A percentile compares a stretch with the other conserved stretches of the same genome.
phyloP scores from a whole-genome alignment of 2,113 vertebrate species.

The Thermophis baileyi region DNA sequence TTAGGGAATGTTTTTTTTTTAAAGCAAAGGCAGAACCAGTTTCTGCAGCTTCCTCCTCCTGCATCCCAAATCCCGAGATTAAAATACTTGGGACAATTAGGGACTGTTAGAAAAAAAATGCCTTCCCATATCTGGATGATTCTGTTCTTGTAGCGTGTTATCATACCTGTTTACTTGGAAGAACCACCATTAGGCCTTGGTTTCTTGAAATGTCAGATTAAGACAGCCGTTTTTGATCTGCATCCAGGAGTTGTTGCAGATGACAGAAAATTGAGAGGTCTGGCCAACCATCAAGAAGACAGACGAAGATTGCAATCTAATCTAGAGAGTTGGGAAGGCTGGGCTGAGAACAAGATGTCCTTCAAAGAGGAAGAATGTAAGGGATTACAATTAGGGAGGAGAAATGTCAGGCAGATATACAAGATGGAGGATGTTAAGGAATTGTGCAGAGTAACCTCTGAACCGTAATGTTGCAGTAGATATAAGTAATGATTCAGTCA shows the following conservation, averaged over 20 bases:
- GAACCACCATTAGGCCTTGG: background rate
- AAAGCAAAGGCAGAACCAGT: background rate
- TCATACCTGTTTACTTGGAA: background rate
- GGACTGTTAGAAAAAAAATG: background rate
- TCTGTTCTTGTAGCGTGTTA: background rate
- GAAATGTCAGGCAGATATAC: background rate
- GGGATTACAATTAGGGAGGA: background rate
- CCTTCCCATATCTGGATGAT: background rate
- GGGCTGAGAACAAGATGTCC: background rate
- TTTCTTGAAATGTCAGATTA: background rate
- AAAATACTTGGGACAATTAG: conserved; percentile 25
- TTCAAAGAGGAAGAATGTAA: background rate
- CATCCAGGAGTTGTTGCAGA: background rate
- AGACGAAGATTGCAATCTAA: background rate
- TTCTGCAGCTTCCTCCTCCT: background rate
- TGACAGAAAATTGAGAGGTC: background rate
- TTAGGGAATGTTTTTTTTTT: too few relatives aligned
- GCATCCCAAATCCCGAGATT: background rate
- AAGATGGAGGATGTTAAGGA: too few relatives aligned
- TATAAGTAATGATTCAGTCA: too few relatives aligned
- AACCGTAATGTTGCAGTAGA: too few relatives aligned
- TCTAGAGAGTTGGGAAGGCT: background rate
- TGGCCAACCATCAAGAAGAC: background rate
- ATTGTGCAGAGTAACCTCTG: too few relatives aligned
- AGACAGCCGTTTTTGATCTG: background rate